Evolutionary conservation across 2,113 vertebrate species (phyloP).

Genomic region (Erythrolamprus reginae): DNA sequence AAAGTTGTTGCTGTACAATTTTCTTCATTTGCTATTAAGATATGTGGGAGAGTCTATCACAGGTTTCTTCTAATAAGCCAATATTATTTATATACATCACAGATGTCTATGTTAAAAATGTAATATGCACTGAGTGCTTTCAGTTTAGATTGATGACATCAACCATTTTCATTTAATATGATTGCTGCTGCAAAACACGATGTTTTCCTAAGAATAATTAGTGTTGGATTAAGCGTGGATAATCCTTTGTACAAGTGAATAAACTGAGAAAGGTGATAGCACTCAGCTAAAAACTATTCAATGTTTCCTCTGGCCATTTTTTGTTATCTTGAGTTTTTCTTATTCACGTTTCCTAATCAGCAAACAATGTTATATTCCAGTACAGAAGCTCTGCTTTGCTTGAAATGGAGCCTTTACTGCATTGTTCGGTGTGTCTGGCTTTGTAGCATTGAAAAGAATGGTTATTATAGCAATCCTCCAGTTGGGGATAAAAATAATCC

Average conservation of each 20-base stretch:
- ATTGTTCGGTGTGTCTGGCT: neutral
- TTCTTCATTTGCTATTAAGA: conserved; percentile 42
- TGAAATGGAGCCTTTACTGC: neutral
- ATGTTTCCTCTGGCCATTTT: conserved; percentile 25
- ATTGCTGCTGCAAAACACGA: conserved; percentile 38
- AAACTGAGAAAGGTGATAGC: conserved; percentile 42
- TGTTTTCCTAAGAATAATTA: conserved; percentile 45
- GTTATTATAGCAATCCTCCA: neutral
- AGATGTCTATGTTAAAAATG: neutral
- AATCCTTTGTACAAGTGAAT: conserved; percentile 37
- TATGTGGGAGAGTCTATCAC: conserved; percentile 16
- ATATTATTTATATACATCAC: conserved; percentile 31
- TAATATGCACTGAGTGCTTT: conserved; percentile 40
- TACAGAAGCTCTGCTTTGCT: conserved; percentile 1
- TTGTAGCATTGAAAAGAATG: neutral
- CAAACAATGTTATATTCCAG: conserved; percentile 11
- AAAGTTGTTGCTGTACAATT: conserved; percentile 29
- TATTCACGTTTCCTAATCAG: neutral
- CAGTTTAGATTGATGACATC: conserved; percentile 41
- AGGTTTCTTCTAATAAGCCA: conserved; percentile 37
- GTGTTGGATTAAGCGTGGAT: conserved; percentile 23
- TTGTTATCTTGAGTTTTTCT: neutral
- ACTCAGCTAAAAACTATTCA: conserved; percentile 35
- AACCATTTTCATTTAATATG: conserved; percentile 30
- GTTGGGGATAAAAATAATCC: neutral